phyloP scores from a whole-genome alignment of 2,113 vertebrate genomes.

The Pipa parva region DNA sequence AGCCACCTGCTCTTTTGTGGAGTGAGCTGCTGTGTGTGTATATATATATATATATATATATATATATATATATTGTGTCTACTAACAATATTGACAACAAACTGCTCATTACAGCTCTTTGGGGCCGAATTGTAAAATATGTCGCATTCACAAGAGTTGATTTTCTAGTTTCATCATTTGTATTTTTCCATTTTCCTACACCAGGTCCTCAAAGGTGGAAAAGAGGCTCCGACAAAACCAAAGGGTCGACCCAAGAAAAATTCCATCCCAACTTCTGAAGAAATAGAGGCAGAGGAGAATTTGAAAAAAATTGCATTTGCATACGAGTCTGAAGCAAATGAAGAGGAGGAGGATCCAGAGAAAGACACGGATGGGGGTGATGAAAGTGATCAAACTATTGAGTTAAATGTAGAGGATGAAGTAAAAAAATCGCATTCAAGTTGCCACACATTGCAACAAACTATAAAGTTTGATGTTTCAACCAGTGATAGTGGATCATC shows the following conservation, averaged over 20 bases:
- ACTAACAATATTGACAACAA: too few relatives aligned
- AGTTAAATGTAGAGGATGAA: neutral
- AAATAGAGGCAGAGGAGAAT: constrained; percentile 92
- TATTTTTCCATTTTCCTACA: neutral
- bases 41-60: too few relatives aligned
- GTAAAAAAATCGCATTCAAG: neutral
- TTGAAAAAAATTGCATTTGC: constrained; percentile 69
- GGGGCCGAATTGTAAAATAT: too few relatives aligned
- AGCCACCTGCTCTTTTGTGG: too few relatives aligned
- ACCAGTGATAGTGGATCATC: neutral
- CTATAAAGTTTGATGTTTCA: neutral
- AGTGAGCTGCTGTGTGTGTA: too few relatives aligned
- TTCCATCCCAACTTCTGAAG: constrained; percentile 94
- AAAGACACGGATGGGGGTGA: neutral
- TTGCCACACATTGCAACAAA: neutral
- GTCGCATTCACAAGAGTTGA: too few relatives aligned
- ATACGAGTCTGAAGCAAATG: constrained; percentile 42
- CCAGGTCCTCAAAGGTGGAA: constrained; percentile 95
- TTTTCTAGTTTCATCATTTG: too few relatives aligned
- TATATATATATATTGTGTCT: too few relatives aligned
- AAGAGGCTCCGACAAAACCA: constrained; percentile 95
- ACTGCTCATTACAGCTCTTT: too few relatives aligned
- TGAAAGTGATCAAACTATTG: neutral
- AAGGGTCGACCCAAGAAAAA: constrained; percentile 98
- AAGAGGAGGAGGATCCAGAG: neutral